These are phyloP conservation scores for Lymantria monacha DNA, from an alignment of 2,888 invertebrate species.

Conservation along the genomic window DNA sequence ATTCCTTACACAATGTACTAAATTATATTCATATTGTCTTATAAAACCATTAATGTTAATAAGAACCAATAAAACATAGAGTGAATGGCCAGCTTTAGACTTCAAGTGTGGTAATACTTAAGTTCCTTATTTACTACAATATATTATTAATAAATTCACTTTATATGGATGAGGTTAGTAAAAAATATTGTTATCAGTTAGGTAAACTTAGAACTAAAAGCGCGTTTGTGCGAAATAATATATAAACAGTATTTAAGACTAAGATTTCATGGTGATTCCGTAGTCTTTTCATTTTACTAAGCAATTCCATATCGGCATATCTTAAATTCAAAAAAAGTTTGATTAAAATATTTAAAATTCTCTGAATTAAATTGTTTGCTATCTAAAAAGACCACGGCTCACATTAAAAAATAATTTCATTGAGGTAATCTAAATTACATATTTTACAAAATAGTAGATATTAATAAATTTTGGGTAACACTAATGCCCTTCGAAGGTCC, in stretches of 20 bases:
- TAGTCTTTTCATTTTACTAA: not conserved
- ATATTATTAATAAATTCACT: slow-evolving; percentile 71
- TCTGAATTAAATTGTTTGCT: not conserved
- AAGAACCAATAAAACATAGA: too few species aligned
- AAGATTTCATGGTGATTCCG: not conserved
- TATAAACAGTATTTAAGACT: not conserved
- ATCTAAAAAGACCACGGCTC: slow-evolving; percentile 1
- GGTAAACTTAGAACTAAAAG: slow-evolving; percentile 1
- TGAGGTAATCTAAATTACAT: slow-evolving; percentile 15
- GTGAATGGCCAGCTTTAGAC: not conserved
- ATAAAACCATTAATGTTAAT: too few species aligned
- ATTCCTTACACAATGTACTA: too few species aligned
- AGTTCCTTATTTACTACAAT: slow-evolving; percentile 63
- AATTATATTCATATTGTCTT: too few species aligned
- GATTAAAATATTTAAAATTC: too few species aligned
- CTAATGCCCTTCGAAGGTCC: slow-evolving; percentile 11
- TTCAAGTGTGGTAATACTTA: slow-evolving; percentile 59
- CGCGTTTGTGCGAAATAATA: slow-evolving; percentile 4
- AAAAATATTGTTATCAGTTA: slow-evolving; percentile 16
- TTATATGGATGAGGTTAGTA: slow-evolving; percentile 55
- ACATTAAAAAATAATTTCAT: not conserved
- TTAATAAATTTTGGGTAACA: slow-evolving; percentile 21
- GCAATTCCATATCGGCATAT: too few species aligned
- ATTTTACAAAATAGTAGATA: slow-evolving; percentile 22
- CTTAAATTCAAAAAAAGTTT: too few species aligned